Evolutionary conservation across 1,140 invertebrate genomes (phyloP).

Genomic region (Drosophila kohkoa): DNA sequence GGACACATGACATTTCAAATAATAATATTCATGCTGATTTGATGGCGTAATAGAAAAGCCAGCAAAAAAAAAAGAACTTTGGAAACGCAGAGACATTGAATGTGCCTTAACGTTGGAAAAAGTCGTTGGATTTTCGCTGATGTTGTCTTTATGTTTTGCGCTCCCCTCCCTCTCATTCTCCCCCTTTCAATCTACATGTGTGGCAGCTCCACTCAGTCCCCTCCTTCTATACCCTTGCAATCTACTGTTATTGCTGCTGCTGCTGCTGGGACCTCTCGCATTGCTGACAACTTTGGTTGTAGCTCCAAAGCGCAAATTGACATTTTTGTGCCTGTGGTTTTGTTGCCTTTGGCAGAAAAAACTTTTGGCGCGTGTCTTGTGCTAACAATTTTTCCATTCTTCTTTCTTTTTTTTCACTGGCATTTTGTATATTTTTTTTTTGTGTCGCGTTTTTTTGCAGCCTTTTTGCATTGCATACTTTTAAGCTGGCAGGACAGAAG

Average conservation of each 20-base stretch:
- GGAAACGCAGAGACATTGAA: conserved; percentile 26
- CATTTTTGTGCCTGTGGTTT: conserved; percentile 80
- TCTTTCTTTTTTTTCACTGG: conserved; percentile 8
- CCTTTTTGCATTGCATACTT: conserved; percentile 47
- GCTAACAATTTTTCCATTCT: conserved; percentile 67
- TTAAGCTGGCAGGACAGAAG: conserved; percentile 60
- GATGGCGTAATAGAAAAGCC: conserved; percentile 60
- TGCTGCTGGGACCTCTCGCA: conserved; percentile 9
- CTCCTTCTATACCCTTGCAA: background rate
- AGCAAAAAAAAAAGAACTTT: conserved; percentile 23
- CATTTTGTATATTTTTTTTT: background rate
- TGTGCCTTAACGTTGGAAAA: conserved; percentile 56
- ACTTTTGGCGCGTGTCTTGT: conserved; percentile 73
- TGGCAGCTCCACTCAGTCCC: background rate
- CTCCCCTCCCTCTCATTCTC: background rate
- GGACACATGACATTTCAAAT: conserved; percentile 71
- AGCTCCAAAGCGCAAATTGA: conserved; percentile 75
- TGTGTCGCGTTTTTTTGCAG: background rate
- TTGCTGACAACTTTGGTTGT: conserved; percentile 38
- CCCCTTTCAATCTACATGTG: conserved; percentile 1
- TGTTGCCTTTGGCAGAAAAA: conserved; percentile 49
- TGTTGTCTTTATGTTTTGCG: conserved; percentile 37
- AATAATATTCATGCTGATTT: conserved; percentile 82
- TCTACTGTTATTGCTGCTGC: conserved; percentile 25
- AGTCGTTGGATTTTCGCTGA: conserved; percentile 70